These are phyloP conservation scores for Melieria picta DNA, from an alignment of 2,888 invertebrate species.

Conservation along the genomic window DNA sequence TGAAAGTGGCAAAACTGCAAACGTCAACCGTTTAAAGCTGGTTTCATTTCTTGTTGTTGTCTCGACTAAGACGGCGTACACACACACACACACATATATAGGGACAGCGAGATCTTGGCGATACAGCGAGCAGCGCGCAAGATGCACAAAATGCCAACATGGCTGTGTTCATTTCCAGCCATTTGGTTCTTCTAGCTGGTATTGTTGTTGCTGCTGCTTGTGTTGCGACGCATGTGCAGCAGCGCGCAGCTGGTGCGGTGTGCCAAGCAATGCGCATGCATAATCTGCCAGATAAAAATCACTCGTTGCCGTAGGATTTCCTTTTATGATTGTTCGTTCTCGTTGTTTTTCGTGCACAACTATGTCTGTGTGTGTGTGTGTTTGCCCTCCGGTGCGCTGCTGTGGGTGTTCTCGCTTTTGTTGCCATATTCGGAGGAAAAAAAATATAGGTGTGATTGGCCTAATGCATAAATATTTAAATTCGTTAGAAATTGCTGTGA, in stretches of 20 bases:
- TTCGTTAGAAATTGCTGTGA: too few species aligned
- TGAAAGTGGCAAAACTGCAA: not conserved
- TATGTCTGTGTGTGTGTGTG: not conserved
- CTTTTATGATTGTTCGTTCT: not conserved
- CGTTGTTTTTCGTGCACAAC: slow-evolving; percentile 5
- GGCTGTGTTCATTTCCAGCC: too few species aligned
- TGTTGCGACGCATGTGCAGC: not conserved
- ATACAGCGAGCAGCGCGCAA: too few species aligned
- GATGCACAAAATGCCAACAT: too few species aligned
- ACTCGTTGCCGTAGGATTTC: slow-evolving; percentile 28
- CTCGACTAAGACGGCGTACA: too few species aligned
- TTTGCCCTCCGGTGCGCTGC: too few species aligned
- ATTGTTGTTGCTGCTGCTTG: slow-evolving; percentile 5
- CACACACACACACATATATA: too few species aligned
- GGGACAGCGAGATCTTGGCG: too few species aligned
- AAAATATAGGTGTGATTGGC: not conserved
- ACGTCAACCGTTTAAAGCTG: slow-evolving; percentile 9
- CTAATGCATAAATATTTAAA: not conserved
- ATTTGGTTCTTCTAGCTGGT: not conserved
- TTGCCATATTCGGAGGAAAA: not conserved
- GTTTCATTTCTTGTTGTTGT: slow-evolving; percentile 14
- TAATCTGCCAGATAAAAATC: slow-evolving; percentile 33
- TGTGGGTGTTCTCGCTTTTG: too few species aligned
- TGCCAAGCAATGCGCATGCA: slow-evolving; percentile 14
- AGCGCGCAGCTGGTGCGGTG: too few species aligned